Conservation (phyloP, 1,140 invertebrate genomes). For the Megathymus violae region DNA sequence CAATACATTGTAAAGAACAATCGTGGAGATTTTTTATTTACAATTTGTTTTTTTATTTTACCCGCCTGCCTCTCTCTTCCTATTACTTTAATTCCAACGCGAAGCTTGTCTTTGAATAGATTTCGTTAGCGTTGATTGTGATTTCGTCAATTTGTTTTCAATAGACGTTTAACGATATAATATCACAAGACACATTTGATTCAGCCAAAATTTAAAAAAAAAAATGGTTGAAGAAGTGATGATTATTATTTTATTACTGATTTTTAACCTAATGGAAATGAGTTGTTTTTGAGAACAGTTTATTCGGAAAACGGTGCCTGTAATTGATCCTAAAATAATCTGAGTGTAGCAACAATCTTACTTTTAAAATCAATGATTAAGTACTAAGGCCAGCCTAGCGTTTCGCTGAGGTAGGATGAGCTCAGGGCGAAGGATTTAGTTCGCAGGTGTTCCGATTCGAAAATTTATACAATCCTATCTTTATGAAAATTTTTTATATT, state of each 20-base stretch:
- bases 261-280: too few species aligned
- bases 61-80: conserved; percentile 56
- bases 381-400: too few species aligned
- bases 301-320: too few species aligned
- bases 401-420: too few species aligned
- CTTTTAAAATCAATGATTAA: too few species aligned
- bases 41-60: conserved; percentile 40
- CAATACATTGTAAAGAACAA: conserved; percentile 21
- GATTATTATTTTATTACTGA: too few species aligned
- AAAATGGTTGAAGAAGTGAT: too few species aligned
- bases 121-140: conserved; percentile 64
- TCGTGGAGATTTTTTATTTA: conserved; percentile 35
- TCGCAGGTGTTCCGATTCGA: too few species aligned
- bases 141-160: conserved; percentile 19
- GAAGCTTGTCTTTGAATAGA: conserved; percentile 64
- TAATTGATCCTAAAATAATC: too few species aligned
- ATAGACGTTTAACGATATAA: conserved; percentile 15
- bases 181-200: conserved; percentile 10
- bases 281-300: too few species aligned
- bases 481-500: conserved; percentile 2
- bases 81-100: conserved; percentile 75
- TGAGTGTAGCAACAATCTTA: too few species aligned
- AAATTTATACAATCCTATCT: neutral
- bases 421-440: too few species aligned
- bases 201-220: neutral